Evolutionary conservation across 2,888 invertebrate species (phyloP).

Genomic region (Dynastes tityus): DNA sequence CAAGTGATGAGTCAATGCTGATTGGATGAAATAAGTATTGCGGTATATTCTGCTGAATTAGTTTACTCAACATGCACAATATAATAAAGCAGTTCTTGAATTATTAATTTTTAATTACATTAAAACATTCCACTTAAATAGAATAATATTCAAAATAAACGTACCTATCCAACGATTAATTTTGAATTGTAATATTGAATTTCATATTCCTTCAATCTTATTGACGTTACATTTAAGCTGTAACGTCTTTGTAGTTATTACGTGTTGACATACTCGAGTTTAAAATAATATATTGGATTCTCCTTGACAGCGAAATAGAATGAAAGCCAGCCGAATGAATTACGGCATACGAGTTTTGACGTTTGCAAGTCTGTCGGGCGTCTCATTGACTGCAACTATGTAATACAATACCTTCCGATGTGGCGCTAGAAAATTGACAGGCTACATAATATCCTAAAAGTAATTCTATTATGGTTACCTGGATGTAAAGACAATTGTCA

Average conservation of each 20-base stretch:
- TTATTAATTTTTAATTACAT: too few relatives aligned
- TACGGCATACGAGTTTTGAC: constrained; percentile 12
- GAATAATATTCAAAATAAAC: too few relatives aligned
- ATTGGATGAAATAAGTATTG: background rate
- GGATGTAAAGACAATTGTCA: background rate
- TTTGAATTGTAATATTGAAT: too few relatives aligned
- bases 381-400: constrained; percentile 21
- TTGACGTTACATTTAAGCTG: too few relatives aligned
- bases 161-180: too few relatives aligned
- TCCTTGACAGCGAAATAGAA: background rate
- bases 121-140: too few relatives aligned
- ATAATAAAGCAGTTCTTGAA: too few relatives aligned
- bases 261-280: background rate
- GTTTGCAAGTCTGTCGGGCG: constrained; percentile 24
- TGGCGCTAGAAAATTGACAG: background rate
- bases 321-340: constrained; percentile 18
- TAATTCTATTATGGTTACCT: background rate
- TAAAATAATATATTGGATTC: constrained; percentile 20
- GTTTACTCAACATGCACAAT: too few relatives aligned
- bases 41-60: too few relatives aligned
- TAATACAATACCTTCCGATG: constrained; percentile 25
- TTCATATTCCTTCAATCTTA: too few relatives aligned
- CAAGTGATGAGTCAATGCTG: background rate
- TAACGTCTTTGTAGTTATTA: background rate
- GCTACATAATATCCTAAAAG: constrained; percentile 3